Evolutionary conservation across 1,140 invertebrate species (phyloP).

Genomic region (Teleopsis dalmanni): DNA sequence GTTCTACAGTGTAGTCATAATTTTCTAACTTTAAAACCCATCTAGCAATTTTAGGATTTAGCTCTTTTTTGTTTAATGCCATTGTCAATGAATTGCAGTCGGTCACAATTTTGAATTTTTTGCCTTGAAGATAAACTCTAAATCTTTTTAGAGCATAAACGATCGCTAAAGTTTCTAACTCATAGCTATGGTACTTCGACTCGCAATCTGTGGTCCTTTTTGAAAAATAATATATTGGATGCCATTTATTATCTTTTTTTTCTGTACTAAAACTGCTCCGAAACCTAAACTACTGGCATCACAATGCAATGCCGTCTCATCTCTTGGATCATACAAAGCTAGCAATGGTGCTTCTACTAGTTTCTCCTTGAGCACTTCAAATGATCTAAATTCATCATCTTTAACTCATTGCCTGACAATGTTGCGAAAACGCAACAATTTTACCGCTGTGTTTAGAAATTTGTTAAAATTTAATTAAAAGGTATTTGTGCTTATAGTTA

Average conservation of each 20-base stretch:
- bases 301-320: conserved; percentile 23
- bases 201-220: conserved; percentile 35
- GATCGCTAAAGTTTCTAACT: conserved; percentile 48
- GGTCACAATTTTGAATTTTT: conserved; percentile 44
- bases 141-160: conserved; percentile 48
- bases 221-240: conserved; percentile 44
- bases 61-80: conserved; percentile 42
- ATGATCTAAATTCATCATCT: conserved; percentile 15
- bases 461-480: too few relatives aligned
- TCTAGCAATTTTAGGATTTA: conserved; percentile 32
- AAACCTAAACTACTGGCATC: conserved; percentile 22
- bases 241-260: conserved; percentile 17
- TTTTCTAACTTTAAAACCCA: conserved; percentile 25
- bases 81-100: conserved; percentile 39
- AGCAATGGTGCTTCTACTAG: conserved; percentile 19
- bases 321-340: conserved; percentile 19
- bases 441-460: too few relatives aligned
- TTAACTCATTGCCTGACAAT: too few relatives aligned
- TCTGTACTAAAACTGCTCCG: conserved; percentile 21
- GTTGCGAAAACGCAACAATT: too few relatives aligned
- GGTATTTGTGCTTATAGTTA: too few relatives aligned
- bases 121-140: conserved; percentile 46
- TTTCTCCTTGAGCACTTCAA: conserved; percentile 21
- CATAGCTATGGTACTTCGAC: conserved; percentile 44
- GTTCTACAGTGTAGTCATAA: conserved; percentile 11